Base-by-base conservation (phyloP, 2,113 vertebrate genomes). In the Elanoides forficatus region DNA sequence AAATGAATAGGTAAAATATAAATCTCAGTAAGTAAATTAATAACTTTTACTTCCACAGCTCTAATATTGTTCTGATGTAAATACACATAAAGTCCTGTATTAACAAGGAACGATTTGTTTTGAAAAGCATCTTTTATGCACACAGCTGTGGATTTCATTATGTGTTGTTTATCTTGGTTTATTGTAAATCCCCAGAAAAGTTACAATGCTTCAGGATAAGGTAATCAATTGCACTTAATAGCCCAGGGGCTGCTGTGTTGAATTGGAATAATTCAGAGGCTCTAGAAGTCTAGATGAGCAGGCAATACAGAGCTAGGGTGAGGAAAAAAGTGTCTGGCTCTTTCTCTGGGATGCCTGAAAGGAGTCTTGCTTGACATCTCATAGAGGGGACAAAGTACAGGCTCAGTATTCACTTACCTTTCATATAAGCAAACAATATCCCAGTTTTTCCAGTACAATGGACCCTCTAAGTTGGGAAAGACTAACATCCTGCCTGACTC, bases 1-100 rank as follows among this genome's bases (percentile, higher is more conserved):
- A 94, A 96, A 97, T 90, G 78, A 95, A 89, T 47, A 94, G 65
- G 82, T 88, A 91, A 94, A 72, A 86, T 87, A 90, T 65, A 94
- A 94, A 88, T 81, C 85, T 94, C 65, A 67, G 43, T 60, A 91
- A 43, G 66, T 56, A 66, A 93, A 97, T 91, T 72, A 40, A 38
- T 92, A 83, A 79, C 71, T 92, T 96, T 56, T 93, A 50, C 53
- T 87, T 95, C 14, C 47, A 79, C 43, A 76, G 14, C 42, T 90
- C 56, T 87, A 86, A 80, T 66, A 80, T 66, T 90, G 13, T 53
- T 94, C 45, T 70, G 65, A 81, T 94, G 26, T 67, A 90, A 93
- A 53, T 65, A 66, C 40, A 76, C 38, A 58, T 83, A 71, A 91
- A 60, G 18, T 53, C 75, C 52, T 62, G 26, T 85, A 80, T 75